Evolutionary conservation across 2,888 invertebrate species (phyloP), one percentile per base, ranked within the genome.

Genomic region (Augiades crinisus): DNA sequence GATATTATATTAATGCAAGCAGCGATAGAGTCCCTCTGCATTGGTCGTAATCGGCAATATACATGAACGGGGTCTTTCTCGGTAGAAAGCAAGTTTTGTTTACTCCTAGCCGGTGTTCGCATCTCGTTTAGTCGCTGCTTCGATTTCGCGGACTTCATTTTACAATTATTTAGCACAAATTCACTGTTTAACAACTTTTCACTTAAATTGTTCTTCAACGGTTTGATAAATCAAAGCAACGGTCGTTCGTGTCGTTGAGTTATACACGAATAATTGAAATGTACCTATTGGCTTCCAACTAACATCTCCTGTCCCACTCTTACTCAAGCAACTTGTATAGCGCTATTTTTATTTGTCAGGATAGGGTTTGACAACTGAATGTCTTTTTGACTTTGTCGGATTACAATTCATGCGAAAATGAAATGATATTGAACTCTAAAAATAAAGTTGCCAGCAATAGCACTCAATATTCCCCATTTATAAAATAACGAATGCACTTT

Each of bases 31-130:
- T 93, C 92, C 46, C 92, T 91, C 69, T 94, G 93, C 73, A 96
- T 88, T 0, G 98, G 97, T 7, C 96, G 91, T 10, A 98, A 80
- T 13, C 98, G 91, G 71, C 98, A 98, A 68, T 92, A 98, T 0
- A 98, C 98, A 86, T 97, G 93, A 0, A 97, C 95, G 0, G 96
- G 94, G 77, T 97, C 95, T 58, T 91, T 90, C 0, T 89, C 88
- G 0, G 78, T 78, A 16, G 56, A 63, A 14, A 13, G 19, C 57
- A 84, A 65, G 62, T 86, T 85, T 72, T 87, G 84, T 63, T 77
- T 81, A 65, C 87, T 85, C 57, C 85, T 72, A 43, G 86, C 78
- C 12, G 89, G 89, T 24, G 89, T 89, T 54, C 87, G 78, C 65
- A 89, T 69, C 33, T 88, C 88, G 60, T 87, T 86, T 50, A 88